These are phyloP conservation scores for Ethmia dodecea DNA, from an alignment of 2,888 invertebrate species.

Conservation along the genomic window DNA sequence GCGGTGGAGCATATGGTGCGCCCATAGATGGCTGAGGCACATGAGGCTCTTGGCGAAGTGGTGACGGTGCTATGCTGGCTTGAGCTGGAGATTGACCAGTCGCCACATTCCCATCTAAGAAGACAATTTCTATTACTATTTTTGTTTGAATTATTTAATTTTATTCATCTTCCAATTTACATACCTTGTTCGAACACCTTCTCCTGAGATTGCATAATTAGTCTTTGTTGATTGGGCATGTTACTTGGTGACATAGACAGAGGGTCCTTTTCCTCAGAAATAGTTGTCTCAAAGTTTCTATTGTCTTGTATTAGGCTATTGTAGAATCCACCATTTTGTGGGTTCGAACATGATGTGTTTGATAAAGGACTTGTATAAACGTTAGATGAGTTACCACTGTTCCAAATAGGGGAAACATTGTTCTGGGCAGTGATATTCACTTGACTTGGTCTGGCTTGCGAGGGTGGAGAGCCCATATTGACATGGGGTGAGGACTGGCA, in stretches of 20 bases:
- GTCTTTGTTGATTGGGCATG: slow-evolving; percentile 51
- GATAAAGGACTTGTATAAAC: slow-evolving; percentile 54
- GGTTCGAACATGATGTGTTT: slow-evolving; percentile 51
- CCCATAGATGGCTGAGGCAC: slow-evolving; percentile 72
- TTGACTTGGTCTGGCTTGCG: slow-evolving; percentile 67
- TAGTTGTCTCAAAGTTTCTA: slow-evolving; percentile 55
- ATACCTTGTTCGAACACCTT: slow-evolving; percentile 63
- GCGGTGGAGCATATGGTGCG: slow-evolving; percentile 53
- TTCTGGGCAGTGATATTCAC: slow-evolving; percentile 67
- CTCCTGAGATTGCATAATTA: slow-evolving; percentile 56
- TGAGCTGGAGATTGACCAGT: slow-evolving; percentile 80
- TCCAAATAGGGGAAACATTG: slow-evolving; percentile 67
- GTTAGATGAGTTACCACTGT: slow-evolving; percentile 58
- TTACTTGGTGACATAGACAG: slow-evolving; percentile 64
- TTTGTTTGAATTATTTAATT: neutral
- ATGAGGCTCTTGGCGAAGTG: slow-evolving; percentile 68
- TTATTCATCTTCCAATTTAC: neutral
- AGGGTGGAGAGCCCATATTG: slow-evolving; percentile 80
- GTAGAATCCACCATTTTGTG: slow-evolving; percentile 70
- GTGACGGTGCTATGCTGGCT: slow-evolving; percentile 79
- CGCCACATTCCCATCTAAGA: slow-evolving; percentile 58
- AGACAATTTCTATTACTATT: neutral
- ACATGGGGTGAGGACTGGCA: slow-evolving; percentile 76
- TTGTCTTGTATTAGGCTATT: slow-evolving; percentile 61
- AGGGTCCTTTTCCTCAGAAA: slow-evolving; percentile 66